These are phyloP conservation scores for Synergus japonicus DNA, from an alignment of 2,888 invertebrate species.

Conservation along the genomic window DNA sequence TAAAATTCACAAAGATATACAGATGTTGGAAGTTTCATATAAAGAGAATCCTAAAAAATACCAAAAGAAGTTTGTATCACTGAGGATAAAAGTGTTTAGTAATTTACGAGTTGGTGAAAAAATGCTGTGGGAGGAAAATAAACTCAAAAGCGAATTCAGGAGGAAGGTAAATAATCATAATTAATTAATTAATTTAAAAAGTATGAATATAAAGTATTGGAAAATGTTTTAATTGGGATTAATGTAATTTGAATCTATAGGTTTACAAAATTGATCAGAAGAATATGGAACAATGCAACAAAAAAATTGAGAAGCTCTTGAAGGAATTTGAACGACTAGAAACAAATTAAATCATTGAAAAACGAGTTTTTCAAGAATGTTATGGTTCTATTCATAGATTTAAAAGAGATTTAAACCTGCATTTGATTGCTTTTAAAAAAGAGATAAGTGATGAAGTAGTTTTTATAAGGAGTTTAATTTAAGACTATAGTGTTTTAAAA, in stretches of 20 bases:
- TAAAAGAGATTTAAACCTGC: background rate
- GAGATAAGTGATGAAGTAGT: background rate
- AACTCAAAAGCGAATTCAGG: constrained; percentile 55
- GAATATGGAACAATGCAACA: constrained; percentile 51
- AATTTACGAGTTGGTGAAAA: constrained; percentile 62
- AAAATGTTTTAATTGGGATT: no score
- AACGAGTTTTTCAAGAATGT: background rate
- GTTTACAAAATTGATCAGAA: constrained; percentile 61
- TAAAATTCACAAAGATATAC: constrained; percentile 60
- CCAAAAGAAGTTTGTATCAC: constrained; percentile 56
- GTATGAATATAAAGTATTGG: background rate
- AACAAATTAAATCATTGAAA: background rate
- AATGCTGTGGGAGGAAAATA: constrained; percentile 59
- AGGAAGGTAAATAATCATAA: constrained; percentile 54
- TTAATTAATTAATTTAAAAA: background rate
- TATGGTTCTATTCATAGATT: background rate
- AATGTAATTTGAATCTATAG: constrained; percentile 46
- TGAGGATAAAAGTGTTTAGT: constrained; percentile 60
- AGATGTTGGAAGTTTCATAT: constrained; percentile 53
- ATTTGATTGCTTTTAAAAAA: background rate
- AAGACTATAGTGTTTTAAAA: background rate
- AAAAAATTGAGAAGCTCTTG: constrained; percentile 55
- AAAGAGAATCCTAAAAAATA: constrained; percentile 57
- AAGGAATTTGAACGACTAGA: constrained; percentile 53
- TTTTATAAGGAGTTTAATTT: background rate